Evolutionary conservation across 2,888 invertebrate species (phyloP).

Genomic region (Antheraea yamamai): DNA sequence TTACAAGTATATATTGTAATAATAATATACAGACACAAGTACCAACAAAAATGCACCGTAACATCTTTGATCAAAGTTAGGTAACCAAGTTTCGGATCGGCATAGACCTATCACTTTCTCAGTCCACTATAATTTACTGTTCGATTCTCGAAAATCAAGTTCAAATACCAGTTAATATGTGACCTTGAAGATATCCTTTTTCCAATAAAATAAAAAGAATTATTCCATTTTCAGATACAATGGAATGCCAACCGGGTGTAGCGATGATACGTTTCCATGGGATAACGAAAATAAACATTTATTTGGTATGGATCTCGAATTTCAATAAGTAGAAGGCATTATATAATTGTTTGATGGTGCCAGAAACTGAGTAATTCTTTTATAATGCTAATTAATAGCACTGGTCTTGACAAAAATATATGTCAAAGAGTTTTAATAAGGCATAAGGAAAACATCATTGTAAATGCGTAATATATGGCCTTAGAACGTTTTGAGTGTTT

Average conservation of each 20-base stretch:
- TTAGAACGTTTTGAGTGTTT: not conserved
- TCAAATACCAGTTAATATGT: no score
- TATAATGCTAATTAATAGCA: not conserved
- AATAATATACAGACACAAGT: no score
- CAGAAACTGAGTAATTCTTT: not conserved
- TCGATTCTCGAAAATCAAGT: no score
- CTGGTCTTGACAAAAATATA: not conserved
- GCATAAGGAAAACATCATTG: not conserved
- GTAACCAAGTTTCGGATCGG: no score
- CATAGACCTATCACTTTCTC: no score
- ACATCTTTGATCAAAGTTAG: no score
- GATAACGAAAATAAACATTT: constrained; percentile 91
- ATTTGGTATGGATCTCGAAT: constrained; percentile 85
- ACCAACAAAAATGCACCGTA: no score
- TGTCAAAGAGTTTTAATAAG: not conserved
- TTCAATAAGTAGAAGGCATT: not conserved
- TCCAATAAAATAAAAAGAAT: not conserved
- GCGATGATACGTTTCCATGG: constrained; percentile 96
- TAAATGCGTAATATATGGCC: not conserved
- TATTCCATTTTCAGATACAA: constrained; percentile 85
- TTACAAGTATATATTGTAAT: no score
- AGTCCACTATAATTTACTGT: no score
- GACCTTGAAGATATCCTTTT: no score
- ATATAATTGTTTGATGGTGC: constrained; percentile 49
- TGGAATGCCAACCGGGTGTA: constrained; percentile 96